phyloP scores from a whole-genome alignment of 2,113 vertebrate species.

The Astatoreochromis straeleni region DNA sequence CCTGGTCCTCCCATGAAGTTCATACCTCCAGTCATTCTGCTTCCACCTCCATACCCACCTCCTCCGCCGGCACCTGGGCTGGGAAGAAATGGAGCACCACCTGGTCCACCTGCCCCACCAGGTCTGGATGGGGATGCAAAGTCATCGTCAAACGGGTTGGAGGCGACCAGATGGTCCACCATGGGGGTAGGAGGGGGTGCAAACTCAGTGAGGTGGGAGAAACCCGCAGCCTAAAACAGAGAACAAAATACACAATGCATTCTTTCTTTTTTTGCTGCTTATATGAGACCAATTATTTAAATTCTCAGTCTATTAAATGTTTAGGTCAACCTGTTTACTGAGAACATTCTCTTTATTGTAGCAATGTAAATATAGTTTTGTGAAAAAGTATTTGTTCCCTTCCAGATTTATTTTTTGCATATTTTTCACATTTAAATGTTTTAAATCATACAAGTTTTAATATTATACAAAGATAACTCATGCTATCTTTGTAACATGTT shows the following conservation, averaged over 20 bases:
- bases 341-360: not conserved
- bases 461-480: not conserved
- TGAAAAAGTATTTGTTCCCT: not conserved
- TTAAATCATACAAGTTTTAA: not conserved
- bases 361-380: not conserved
- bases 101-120: slow-evolving; percentile 67
- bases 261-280: not conserved
- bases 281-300: not conserved
- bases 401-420: not conserved
- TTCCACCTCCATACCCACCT: slow-evolving; percentile 63
- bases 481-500: too few species aligned
- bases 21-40: slow-evolving; percentile 74
- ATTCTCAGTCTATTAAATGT: not conserved
- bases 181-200: slow-evolving; percentile 95
- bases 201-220: slow-evolving; percentile 96
- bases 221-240: slow-evolving; percentile 79
- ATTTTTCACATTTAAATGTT: not conserved
- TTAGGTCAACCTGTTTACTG: not conserved
- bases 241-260: not conserved
- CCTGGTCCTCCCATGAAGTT: slow-evolving; percentile 71
- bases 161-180: slow-evolving; percentile 96
- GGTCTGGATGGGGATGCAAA: slow-evolving; percentile 85
- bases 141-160: slow-evolving; percentile 97
- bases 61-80: slow-evolving; percentile 76
- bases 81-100: slow-evolving; percentile 77